These are phyloP conservation scores for Heteractis magnifica DNA, from an alignment of 92 coral and sea anemone genomes.

Conservation along the genomic window DNA sequence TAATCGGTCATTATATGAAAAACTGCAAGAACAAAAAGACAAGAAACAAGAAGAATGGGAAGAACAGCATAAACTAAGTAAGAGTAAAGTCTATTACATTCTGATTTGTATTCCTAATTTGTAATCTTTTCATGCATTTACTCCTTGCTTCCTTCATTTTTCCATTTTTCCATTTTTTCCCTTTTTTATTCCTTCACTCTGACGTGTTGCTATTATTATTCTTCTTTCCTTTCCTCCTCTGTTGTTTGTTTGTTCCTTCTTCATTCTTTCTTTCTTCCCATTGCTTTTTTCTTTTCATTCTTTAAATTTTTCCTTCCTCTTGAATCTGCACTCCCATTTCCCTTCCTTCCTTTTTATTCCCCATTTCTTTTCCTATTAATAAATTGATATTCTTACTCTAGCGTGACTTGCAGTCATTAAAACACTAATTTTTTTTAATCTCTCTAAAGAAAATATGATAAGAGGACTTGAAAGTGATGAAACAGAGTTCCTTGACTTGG, in stretches of 20 bases:
- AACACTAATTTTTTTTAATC: background rate
- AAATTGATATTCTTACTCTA: background rate
- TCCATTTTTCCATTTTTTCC: too few relatives aligned
- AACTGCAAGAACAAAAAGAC: slow-evolving; percentile 90
- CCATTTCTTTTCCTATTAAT: background rate
- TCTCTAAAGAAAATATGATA: slow-evolving; percentile 73
- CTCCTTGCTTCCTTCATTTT: background rate
- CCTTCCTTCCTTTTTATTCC: background rate
- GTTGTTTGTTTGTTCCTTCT: background rate
- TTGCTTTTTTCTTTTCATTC: too few relatives aligned
- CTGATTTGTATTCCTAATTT: too few relatives aligned
- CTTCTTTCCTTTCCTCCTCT: background rate
- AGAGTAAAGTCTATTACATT: background rate
- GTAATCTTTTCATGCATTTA: background rate
- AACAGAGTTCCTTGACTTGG: slow-evolving; percentile 88
- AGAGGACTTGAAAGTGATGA: slow-evolving; percentile 97
- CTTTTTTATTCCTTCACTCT: too few relatives aligned
- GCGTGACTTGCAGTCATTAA: background rate
- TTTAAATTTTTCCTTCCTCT: background rate
- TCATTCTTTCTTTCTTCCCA: background rate
- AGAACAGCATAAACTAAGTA: slow-evolving; percentile 90
- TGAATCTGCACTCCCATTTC: background rate
- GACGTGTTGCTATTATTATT: too few relatives aligned
- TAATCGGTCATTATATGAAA: slow-evolving; percentile 80
- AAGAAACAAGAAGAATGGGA: slow-evolving; percentile 98